Base-by-base conservation (phyloP, 2,113 vertebrate species). In the Ginglymostoma cirratum region DNA sequence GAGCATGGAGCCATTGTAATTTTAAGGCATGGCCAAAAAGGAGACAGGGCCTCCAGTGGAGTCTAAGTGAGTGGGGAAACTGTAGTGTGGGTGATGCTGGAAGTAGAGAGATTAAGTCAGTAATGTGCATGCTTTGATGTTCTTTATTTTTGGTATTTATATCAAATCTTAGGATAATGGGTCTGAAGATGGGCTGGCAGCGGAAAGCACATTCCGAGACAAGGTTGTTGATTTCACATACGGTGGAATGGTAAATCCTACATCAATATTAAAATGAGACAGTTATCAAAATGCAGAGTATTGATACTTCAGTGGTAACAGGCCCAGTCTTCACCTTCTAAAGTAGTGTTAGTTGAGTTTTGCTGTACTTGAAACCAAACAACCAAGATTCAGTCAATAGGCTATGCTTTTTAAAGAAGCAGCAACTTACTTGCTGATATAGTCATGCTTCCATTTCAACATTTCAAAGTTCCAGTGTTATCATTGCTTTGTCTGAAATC, bases 401-500 rank as follows among this genome's bases (percentile, higher is more conserved):
- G 12, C 38, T 23, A 69, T 38, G 12, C 38, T 94, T 17, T 72
- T 95, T 5, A 95, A 76, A 90, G 61, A 34, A 12, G 42, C 52
- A 55, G 30, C 27, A 90, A 34, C 17, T 34, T 65, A 61, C 87
- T 90, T 90, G 52, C 27, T 34, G 48, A 30, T 87, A 10, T 30
- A 19, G 23, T 55, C 21, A 27, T 27, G 48, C 34, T n/a, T 61
- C 24, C 27, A 27, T 90, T 90, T n/a, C 61, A 90, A 61, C 27
- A 90, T 90, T 34, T 34, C 52, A 90, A 90, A 61, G 87, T 30
- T 90, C 52, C 15, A 15, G 87, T 17, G 52, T 61, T 61, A 61
- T 90, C 61, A 90, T 17, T 90, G 52, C 87, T 90, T 61, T 90
- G 38, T 45, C 42, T 86, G 83, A 86, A 86, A 48, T 90, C 61